Conservation (phyloP, 2,888 invertebrate species). For the Microplitis manilae region DNA sequence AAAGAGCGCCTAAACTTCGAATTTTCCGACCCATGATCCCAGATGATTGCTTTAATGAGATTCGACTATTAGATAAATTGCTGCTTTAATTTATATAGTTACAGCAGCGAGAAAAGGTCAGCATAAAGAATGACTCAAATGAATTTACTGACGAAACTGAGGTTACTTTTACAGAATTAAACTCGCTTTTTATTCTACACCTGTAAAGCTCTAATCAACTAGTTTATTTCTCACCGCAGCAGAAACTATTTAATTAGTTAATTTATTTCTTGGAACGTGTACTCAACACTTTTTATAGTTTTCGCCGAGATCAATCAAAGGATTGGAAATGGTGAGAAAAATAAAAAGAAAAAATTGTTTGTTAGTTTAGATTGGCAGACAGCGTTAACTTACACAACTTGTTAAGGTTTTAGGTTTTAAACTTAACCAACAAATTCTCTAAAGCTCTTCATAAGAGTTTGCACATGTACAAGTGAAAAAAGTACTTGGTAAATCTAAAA, state of each 20-base stretch:
- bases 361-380: slow-evolving; percentile 44
- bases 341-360: slow-evolving; percentile 21
- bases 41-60: too few relatives aligned
- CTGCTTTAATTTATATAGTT: too few relatives aligned
- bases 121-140: not conserved
- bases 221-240: not conserved
- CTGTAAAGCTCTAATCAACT: not conserved
- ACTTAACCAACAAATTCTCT: slow-evolving; percentile 45
- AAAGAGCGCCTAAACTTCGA: too few relatives aligned
- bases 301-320: not conserved
- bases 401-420: slow-evolving; percentile 44
- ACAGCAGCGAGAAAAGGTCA: too few relatives aligned
- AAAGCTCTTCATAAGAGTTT: slow-evolving; percentile 32
- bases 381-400: slow-evolving; percentile 43
- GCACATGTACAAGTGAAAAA: slow-evolving; percentile 18
- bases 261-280: not conserved
- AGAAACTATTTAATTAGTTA: not conserved
- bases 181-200: not conserved
- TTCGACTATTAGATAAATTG: too few relatives aligned
- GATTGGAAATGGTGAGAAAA: not conserved
- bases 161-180: not conserved
- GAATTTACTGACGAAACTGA: not conserved
- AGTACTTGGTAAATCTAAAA: too few relatives aligned
- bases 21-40: too few relatives aligned
- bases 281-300: not conserved